Percentiles rank a stretch among this genome's conserved stretches.
Conservation (phyloP, 2,113 vertebrate genomes). For the Tursiops truncatus region DNA sequence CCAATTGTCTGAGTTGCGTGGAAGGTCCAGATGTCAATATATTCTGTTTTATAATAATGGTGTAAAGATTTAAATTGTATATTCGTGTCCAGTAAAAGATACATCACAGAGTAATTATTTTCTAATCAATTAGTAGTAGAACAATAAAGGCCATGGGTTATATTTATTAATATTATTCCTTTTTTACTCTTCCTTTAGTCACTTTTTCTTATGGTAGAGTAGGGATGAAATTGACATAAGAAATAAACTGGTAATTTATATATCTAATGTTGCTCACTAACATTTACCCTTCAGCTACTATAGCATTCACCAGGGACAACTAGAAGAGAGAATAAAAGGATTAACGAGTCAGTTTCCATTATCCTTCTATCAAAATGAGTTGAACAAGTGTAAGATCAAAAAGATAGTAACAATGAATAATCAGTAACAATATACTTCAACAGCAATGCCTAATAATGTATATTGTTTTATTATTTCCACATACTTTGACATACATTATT, state of each 20-base stretch:
- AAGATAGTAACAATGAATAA: neutral
- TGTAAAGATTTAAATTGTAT: conserved; percentile 18
- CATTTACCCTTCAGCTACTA: neutral
- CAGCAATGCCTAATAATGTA: neutral
- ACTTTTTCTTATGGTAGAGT: neutral
- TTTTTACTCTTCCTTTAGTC: neutral
- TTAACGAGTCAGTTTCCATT: conserved; percentile 2
- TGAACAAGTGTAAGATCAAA: neutral
- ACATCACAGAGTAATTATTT: conserved; percentile 12
- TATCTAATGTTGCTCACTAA: neutral
- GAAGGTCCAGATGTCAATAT: neutral
- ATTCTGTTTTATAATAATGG: conserved; percentile 1
- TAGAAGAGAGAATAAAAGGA: neutral
- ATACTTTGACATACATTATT: neutral
- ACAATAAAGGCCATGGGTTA: neutral
- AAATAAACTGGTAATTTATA: neutral
- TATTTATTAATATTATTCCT: conserved; percentile 14
- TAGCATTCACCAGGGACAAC: neutral
- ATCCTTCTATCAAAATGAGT: neutral
- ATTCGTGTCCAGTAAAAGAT: neutral
- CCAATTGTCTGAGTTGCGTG: neutral
- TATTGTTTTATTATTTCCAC: conserved; percentile 7
- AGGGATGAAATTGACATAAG: neutral
- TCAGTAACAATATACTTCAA: neutral
- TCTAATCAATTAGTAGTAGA: neutral